Evolutionary conservation across 2,113 vertebrate genomes (phyloP).

Genomic region (Aramus guarauna): DNA sequence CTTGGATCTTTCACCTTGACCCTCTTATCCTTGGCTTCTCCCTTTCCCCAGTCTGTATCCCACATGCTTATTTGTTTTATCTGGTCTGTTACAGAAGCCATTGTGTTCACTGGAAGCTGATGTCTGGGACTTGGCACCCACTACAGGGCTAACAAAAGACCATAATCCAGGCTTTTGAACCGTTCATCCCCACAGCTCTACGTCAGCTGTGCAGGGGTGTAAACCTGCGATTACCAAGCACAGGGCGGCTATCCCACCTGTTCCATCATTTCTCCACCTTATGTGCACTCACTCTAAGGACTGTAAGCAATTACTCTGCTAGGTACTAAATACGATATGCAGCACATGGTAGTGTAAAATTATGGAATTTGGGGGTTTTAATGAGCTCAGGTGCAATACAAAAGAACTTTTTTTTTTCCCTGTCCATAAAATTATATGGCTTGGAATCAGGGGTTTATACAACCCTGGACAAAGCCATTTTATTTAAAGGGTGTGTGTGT

Average conservation of each 20-base stretch:
- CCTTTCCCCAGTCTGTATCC: background rate
- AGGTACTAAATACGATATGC: slow-evolving; percentile 67
- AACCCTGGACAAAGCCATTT: slow-evolving; percentile 71
- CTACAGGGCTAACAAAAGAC: background rate
- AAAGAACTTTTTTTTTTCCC: slow-evolving; percentile 68
- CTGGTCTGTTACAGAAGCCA: background rate
- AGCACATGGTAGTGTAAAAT: slow-evolving; percentile 81
- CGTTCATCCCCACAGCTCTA: background rate
- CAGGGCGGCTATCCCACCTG: slow-evolving; percentile 69
- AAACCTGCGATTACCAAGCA: slow-evolving; percentile 15
- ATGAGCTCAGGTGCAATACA: slow-evolving; percentile 82
- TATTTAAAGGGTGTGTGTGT: slow-evolving; percentile 68
- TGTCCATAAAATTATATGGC: slow-evolving; percentile 83
- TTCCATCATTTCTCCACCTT: slow-evolving; percentile 70
- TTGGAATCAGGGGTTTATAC: slow-evolving; percentile 75
- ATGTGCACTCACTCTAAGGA: slow-evolving; percentile 69
- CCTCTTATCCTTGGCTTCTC: background rate
- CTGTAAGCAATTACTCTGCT: slow-evolving; percentile 74
- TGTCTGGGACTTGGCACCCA: background rate
- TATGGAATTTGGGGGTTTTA: slow-evolving; percentile 80
- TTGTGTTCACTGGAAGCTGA: background rate
- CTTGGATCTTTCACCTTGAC: background rate
- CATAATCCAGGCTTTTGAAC: background rate
- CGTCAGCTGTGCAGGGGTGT: slow-evolving; percentile 31
- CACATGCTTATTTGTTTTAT: background rate